Evolutionary conservation across 2,888 invertebrate genomes (phyloP).

Genomic region (Lamellibrachia satsuma): DNA sequence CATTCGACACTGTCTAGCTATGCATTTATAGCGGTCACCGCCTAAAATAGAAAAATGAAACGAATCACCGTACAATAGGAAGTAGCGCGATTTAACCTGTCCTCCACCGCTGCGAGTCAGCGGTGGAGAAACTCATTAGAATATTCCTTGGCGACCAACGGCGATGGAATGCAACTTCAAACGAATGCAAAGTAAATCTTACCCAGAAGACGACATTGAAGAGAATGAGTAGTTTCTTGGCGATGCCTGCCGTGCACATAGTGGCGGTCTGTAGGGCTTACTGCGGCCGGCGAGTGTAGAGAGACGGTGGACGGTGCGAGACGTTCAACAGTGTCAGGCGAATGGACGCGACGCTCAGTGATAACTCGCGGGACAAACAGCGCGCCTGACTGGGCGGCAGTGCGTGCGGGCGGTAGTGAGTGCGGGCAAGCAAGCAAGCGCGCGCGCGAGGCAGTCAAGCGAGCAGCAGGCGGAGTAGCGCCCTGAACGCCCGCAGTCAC

Average conservation of each 20-base stretch:
- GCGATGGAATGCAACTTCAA: not conserved
- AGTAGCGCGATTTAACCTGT: not conserved
- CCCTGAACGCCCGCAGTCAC: not conserved
- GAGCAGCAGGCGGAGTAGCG: not conserved
- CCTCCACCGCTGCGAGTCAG: not conserved
- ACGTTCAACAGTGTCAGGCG: not conserved
- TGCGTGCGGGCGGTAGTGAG: not conserved
- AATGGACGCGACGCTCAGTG: not conserved
- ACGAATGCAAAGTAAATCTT: constrained; percentile 42
- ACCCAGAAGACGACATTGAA: constrained; percentile 68
- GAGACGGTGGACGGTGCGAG: not conserved
- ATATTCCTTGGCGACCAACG: not conserved
- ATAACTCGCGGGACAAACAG: not conserved
- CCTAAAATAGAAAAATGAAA: not conserved
- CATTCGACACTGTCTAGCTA: not conserved
- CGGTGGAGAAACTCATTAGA: not conserved
- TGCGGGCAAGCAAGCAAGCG: not conserved
- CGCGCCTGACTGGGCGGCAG: not conserved
- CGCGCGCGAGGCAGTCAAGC: constrained; percentile 3
- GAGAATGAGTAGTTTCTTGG: constrained; percentile 65
- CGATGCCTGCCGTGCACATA: constrained; percentile 64
- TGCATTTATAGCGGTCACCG: not conserved
- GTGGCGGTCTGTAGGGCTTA: not conserved
- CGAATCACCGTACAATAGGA: not conserved
- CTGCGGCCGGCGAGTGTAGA: not conserved